Evolutionary conservation across 2,113 vertebrate species (phyloP), one percentile per base, ranked within the genome.

Genomic region (Hiodon alosoides): DNA sequence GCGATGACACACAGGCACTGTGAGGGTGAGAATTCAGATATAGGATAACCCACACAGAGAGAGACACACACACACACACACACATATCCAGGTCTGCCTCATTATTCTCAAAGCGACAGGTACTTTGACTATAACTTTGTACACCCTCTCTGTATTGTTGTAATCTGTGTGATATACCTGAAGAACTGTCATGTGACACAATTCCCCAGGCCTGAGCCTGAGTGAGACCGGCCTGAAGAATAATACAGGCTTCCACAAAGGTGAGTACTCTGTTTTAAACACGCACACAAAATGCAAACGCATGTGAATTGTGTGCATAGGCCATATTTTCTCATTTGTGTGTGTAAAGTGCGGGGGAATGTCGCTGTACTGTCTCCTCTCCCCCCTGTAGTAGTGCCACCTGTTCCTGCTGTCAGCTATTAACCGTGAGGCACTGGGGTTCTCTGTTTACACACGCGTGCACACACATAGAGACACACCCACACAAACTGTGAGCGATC

Each of bases 171-270:
- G 31, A 13, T 48, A 67, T 72, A 47, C 54, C 50, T 51, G 7
- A 75, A 59, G 51, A 62, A 76, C 76, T 76, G 72, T 76, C 47
- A 46, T 75, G 50, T 79, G 75, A 50, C 72, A 54, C 47, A 51
- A 71, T 61, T 54, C 61, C 72, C 72, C 79, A 91, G 90, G 84
- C 9, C 58, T 89, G 10, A 89, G 57, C 76, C 71, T 78, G 47
- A 87, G 76, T 81, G 90, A 91, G 68, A 79, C 89, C 61, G 57
- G 82, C 76, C 86, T 83, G 53, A 85, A 82, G 78, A 86, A 84
- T 83, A 84, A 86, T 60, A 69, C 80, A 14, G 59, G 74, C 68
- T 64, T 72, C 62, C 68, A 82, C 60, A 90, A 85, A 89, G 90
- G 91, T 89, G 65, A 83, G 77, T 74, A 13, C 57, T 31, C 31